Conservation (phyloP, 2,113 vertebrate species). For the Sclerurus mexicanus region DNA sequence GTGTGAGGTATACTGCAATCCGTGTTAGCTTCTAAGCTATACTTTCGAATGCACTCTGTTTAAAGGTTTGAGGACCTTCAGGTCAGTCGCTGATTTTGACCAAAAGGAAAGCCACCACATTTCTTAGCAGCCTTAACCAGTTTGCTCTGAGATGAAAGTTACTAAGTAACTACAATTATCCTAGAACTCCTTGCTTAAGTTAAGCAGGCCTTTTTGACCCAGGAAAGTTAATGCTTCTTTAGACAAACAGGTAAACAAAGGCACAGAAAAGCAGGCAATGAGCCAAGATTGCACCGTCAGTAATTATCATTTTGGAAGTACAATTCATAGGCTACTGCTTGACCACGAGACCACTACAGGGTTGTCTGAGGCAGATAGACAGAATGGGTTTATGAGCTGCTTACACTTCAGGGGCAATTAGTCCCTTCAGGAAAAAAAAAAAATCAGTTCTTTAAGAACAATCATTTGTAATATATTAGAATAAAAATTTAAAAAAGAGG, state of each 20-base stretch:
- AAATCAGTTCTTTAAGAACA: background rate
- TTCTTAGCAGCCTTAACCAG: conserved; percentile 2
- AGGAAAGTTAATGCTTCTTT: background rate
- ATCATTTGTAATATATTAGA: background rate
- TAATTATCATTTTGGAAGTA: background rate
- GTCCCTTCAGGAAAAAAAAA: background rate
- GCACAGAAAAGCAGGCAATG: background rate
- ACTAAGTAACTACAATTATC: conserved; percentile 58
- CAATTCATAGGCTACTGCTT: background rate
- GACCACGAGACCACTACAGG: background rate
- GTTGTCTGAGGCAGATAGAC: background rate
- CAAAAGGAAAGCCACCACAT: background rate
- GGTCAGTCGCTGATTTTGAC: background rate
- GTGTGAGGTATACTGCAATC: background rate
- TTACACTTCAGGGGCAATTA: background rate
- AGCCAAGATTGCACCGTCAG: background rate
- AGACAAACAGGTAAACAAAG: conserved; percentile 30
- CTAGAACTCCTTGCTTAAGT: conserved; percentile 12
- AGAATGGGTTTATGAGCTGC: background rate
- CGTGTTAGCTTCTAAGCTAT: background rate
- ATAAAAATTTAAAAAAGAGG: background rate
- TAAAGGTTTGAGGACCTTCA: background rate
- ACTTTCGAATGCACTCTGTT: background rate
- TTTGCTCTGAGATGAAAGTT: conserved; percentile 8
- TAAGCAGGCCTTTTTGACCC: conserved; percentile 31